Evolutionary conservation across 2,888 invertebrate species (phyloP).

Genomic region (Amiota minor): DNA sequence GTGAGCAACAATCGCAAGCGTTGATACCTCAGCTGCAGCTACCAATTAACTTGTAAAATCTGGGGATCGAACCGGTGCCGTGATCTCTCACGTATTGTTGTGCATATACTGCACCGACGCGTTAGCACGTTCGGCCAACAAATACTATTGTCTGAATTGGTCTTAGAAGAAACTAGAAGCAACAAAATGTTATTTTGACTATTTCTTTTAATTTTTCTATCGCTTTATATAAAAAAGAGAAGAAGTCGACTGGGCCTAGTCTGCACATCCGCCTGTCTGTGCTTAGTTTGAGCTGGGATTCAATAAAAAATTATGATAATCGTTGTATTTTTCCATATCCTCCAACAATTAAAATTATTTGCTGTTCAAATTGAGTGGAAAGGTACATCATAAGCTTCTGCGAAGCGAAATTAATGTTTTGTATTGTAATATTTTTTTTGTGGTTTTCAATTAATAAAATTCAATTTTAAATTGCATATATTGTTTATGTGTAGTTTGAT

Average conservation of each 20-base stretch:
- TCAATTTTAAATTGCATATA: conserved; percentile 50
- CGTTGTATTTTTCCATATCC: background rate
- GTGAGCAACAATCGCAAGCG: no score
- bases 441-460: conserved; percentile 62
- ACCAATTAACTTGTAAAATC: no score
- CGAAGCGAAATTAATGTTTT: background rate
- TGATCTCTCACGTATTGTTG: no score
- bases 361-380: background rate
- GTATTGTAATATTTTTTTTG: conserved; percentile 39
- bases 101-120: no score
- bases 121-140: no score
- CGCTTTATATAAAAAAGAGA: no score
- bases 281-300: background rate
- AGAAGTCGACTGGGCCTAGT: background rate
- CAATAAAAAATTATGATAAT: background rate
- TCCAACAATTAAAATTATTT: background rate
- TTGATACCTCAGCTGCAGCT: no score
- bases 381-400: background rate
- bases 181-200: no score
- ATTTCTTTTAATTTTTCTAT: no score
- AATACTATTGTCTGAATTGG: no score
- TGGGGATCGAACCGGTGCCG: no score
- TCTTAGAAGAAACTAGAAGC: no score
- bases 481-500: background rate
- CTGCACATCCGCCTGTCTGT: background rate